phyloP scores from a whole-genome alignment of 2,113 vertebrate genomes.

The Heterochromis multidens region DNA sequence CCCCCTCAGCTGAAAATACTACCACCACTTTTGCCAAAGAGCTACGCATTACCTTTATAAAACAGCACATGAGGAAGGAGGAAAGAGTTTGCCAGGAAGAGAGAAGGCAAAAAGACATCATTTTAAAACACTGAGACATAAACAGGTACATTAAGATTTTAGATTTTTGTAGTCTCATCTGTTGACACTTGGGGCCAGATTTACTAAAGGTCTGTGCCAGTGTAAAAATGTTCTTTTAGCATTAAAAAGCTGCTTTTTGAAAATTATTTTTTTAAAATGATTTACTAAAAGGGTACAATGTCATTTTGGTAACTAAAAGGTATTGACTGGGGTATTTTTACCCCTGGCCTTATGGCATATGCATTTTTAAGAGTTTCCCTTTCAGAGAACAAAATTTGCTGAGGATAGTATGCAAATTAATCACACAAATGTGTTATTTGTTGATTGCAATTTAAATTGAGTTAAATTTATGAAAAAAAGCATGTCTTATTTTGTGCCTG shows the following conservation, averaged over 20 bases:
- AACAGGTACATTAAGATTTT: not conserved
- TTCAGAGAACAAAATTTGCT: not conserved
- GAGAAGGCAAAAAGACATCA: not conserved
- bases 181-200: not conserved
- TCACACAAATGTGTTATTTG: not conserved
- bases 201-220: not conserved
- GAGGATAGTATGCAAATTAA: not conserved
- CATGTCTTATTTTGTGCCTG: not conserved
- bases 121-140: not conserved
- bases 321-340: not conserved
- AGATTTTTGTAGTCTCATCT: not conserved
- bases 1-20: constrained; percentile 74
- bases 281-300: not conserved
- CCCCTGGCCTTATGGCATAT: not conserved
- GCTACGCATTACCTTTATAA: constrained; percentile 61
- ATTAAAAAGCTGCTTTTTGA: not conserved
- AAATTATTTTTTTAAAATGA: not conserved
- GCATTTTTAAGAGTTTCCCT: not conserved
- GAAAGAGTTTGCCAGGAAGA: not conserved
- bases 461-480: not conserved
- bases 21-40: constrained; percentile 74
- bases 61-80: not conserved
- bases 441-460: too few species aligned
- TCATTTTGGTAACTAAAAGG: not conserved
- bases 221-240: not conserved